Evolutionary conservation across 2,797 vertebrate species (phyloP), one percentile per base, ranked within the genome.

Genomic region (Melopsittacus undulatus): DNA sequence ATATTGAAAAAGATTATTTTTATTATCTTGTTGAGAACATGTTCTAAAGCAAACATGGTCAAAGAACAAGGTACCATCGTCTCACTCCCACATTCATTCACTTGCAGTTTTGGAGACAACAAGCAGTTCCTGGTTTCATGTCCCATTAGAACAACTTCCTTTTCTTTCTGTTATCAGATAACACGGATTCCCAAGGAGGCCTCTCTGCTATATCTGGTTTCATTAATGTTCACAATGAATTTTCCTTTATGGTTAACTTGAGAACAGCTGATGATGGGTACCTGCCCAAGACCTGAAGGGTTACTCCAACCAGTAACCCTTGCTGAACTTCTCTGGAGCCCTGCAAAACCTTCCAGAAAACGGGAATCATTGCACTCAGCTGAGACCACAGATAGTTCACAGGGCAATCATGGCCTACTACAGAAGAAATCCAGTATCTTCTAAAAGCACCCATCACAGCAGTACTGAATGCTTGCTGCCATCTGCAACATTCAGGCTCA

Each of bases 401-500:
- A 40, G 19, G 13, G 59, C 29, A 89, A 91, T 70, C 23, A 15
- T 6, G 48, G 29, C 18, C 59, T 29, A 4, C 32, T 34, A 38
- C 36, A 85, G 79, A 73, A 85, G 61, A 76, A 59, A 2, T 1
- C 5, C 32, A 11, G 29, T 16, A 24, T 34, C 18, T 61, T 80
- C 48, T 76, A 34, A 61, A 87, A 76, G 32, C 30, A 54, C 30
- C 11, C 5, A 4, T 54, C 30, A 54, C 52, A 32, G 52, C 52
- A 54, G 52, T 30, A 19, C 14, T 24, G 46, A 73, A 2, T 0
- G 1, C 36, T 87, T 87, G 59, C 54, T 54, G 49, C 45, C 0
- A 0, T 0, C 0, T 17, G 19, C 59, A 70, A 10, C 56, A 26
- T 34, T 34, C 7, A 57, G 56, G 22, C 56, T 57, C n/a, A 16